These are phyloP conservation scores for Conger conger DNA, from an alignment of 2,113 vertebrate species.

Conservation along the genomic window DNA sequence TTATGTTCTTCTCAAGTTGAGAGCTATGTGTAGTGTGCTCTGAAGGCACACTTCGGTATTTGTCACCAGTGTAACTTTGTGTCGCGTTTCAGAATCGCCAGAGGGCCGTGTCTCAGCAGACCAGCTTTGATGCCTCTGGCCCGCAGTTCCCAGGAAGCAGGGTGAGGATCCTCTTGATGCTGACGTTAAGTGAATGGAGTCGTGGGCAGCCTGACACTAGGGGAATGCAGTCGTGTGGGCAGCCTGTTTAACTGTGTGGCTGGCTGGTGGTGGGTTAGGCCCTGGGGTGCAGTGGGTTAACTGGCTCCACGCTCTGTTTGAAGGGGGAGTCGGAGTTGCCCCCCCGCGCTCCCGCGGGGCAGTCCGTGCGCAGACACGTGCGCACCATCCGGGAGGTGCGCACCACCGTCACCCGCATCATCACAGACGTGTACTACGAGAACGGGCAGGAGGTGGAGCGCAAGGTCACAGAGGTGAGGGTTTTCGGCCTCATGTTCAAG, in stretches of 20 bases:
- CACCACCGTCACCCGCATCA: conserved; percentile 86
- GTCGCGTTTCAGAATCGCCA: conserved; percentile 43
- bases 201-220: background rate
- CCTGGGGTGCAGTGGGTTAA: too few relatives aligned
- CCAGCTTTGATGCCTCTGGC: conserved; percentile 56
- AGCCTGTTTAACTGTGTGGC: background rate
- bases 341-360: conserved; percentile 66
- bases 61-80: background rate
- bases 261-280: background rate
- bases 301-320: background rate
- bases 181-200: background rate
- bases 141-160: conserved; percentile 50
- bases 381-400: conserved; percentile 92
- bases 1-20: background rate
- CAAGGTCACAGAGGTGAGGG: conserved; percentile 82
- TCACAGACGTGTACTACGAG: conserved; percentile 91
- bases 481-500: background rate
- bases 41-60: background rate
- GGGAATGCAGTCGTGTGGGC: background rate
- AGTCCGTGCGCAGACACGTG: conserved; percentile 75
- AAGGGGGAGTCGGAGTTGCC: conserved; percentile 62
- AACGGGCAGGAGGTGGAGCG: conserved; percentile 91
- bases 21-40: background rate
- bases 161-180: conserved; percentile 43
- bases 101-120: conserved; percentile 63